Percentiles rank a stretch among this genome's conserved stretches.
phyloP scores from a whole-genome alignment of 2,797 vertebrate species.

The Sciurus vulgaris region DNA sequence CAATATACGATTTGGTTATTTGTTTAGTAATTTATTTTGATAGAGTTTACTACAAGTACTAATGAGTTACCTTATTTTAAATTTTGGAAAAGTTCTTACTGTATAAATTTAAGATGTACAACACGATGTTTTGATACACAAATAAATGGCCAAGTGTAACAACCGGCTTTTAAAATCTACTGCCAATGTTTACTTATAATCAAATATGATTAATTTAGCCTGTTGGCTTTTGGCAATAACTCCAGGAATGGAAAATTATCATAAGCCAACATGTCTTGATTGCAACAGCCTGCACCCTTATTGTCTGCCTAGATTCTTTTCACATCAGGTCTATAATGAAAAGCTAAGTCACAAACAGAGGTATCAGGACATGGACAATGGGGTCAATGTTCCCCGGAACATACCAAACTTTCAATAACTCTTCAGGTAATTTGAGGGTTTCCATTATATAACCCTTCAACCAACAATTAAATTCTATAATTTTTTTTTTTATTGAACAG shows the following conservation, averaged over 20 bases:
- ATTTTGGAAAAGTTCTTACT: not conserved
- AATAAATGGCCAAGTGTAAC: not conserved
- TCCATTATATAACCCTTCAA: slow-evolving; percentile 68
- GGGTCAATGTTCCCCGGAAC: not conserved
- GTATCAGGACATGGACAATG: slow-evolving; percentile 55
- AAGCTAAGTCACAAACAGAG: slow-evolving; percentile 67
- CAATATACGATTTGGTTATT: not conserved
- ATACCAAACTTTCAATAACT: slow-evolving; percentile 77
- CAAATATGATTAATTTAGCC: slow-evolving; percentile 70
- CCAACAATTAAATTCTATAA: slow-evolving; percentile 59
- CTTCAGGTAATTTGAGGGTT: slow-evolving; percentile 63
- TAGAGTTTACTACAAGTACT: slow-evolving; percentile 44
- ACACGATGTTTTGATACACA: not conserved
- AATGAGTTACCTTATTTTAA: slow-evolving; percentile 41
- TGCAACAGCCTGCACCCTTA: slow-evolving; percentile 68
- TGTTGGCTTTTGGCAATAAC: slow-evolving; percentile 64
- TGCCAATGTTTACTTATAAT: slow-evolving; percentile 71
- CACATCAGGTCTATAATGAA: slow-evolving; percentile 64
- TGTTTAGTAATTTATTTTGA: slow-evolving; percentile 51
- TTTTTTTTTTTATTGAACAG: slow-evolving; percentile 34
- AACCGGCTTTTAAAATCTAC: slow-evolving; percentile 50
- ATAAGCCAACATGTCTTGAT: slow-evolving; percentile 66
- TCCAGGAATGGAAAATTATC: slow-evolving; percentile 67
- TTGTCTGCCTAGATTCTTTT: slow-evolving; percentile 73
- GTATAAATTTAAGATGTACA: not conserved